Evolutionary conservation across 1,140 invertebrate species (phyloP), one percentile per base, ranked within the genome.

Genomic region (Caenorhabditis brenneri): DNA sequence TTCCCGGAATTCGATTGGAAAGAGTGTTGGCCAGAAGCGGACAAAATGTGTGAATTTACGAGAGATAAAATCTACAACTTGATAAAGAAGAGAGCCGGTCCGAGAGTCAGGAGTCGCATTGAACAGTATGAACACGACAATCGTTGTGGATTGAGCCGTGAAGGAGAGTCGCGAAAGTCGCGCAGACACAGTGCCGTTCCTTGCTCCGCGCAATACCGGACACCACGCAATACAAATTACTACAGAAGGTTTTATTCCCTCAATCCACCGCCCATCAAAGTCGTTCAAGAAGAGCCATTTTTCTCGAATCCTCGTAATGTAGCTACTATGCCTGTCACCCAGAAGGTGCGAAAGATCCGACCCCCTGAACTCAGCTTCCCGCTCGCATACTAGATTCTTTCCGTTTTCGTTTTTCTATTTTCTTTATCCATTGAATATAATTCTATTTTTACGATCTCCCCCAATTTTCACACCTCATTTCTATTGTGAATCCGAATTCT

Each of bases 11-110:
- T 74, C 12, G 33, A 42, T 24, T 74, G 65, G 65, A 10, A 29
- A 5, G 29, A 74, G 12, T 24, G 22, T 46, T 74, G 10, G 6
- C 65, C 65, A 42, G 65, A 42, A 24, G 65, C 65, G 10, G 15
- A 74, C 4, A 74, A 42, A 10, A 74, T 74, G 65, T 74, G 65
- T 27, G 65, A 74, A 12, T 42, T 74, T 33, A 74, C 46, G 65
- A 29, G 65, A 46, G 65, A 74, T 36, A 74, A 74, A 42, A 22
- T 74, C 10, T 74, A 74, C 36, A 74, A 74, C 46, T 42, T 74
- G 33, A 39, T 74, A 12, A 5, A 42, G 27, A 12, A 24, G 10
- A 33, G 24, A 31, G 6, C 22, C 10, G 29, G 10, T 19, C 7
- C 12, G 19, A 9, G 7, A 6, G 58, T 31, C 3, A 1, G 65